These are phyloP conservation scores for Arnoldichthys spilopterus DNA, from an alignment of 2,797 vertebrate genomes.

Conservation along the genomic window DNA sequence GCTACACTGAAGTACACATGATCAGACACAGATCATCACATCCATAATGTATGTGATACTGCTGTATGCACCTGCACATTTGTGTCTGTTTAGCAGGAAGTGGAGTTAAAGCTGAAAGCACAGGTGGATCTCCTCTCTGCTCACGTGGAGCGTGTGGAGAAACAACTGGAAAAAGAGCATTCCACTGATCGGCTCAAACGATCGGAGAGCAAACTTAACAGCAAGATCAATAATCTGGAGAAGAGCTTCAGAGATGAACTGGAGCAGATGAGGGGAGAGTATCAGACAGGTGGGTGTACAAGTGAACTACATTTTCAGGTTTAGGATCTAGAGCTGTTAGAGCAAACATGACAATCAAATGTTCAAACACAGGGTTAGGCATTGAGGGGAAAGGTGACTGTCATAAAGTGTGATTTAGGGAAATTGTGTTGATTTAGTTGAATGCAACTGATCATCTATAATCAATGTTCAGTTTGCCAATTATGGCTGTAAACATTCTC, in stretches of 20 bases:
- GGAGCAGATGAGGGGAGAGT: slow-evolving; percentile 82
- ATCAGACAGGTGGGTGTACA: slow-evolving; percentile 79
- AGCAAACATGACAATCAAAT: too few species aligned
- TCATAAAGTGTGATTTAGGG: too few species aligned
- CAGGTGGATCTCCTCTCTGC: slow-evolving; percentile 67
- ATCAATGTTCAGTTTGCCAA: not conserved
- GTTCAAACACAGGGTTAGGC: too few species aligned
- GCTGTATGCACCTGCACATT: not conserved
- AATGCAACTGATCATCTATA: not conserved
- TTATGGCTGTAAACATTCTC: too few species aligned
- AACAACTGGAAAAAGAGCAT: slow-evolving; percentile 58
- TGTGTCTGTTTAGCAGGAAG: slow-evolving; percentile 68
- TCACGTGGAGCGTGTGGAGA: slow-evolving; percentile 70
- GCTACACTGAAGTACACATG: not conserved
- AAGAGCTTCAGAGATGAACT: slow-evolving; percentile 77
- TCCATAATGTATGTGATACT: not conserved
- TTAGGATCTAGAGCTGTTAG: not conserved
- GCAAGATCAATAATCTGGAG: slow-evolving; percentile 75
- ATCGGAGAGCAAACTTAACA: slow-evolving; percentile 71
- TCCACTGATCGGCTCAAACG: slow-evolving; percentile 67
- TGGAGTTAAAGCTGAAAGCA: slow-evolving; percentile 71
- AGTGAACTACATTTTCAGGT: not conserved
- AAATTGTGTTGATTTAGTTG: not conserved
- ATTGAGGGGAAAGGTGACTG: too few species aligned
- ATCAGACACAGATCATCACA: not conserved